These are phyloP conservation scores for Hiodon tergisus DNA, from an alignment of 2,113 vertebrate genomes.

Conservation along the genomic window DNA sequence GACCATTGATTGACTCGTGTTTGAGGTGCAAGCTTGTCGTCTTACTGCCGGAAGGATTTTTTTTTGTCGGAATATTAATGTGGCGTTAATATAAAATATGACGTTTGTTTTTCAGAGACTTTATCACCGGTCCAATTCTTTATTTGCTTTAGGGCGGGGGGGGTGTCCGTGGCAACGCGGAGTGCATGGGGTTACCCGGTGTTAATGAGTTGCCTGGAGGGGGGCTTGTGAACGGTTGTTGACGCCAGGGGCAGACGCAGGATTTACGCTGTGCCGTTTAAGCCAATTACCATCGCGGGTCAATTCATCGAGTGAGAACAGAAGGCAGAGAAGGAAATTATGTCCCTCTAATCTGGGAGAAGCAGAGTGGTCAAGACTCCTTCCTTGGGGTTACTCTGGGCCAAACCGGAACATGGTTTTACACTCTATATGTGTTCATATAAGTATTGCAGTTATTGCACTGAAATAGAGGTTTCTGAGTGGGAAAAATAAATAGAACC, in stretches of 20 bases:
- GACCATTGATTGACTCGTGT: too few relatives aligned
- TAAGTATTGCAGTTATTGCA: too few relatives aligned
- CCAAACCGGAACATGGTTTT: not conserved
- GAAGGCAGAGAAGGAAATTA: not conserved
- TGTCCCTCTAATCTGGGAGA: not conserved
- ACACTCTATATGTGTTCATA: too few relatives aligned
- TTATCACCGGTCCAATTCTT: not conserved
- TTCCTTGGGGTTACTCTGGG: not conserved
- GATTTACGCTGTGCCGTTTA: constrained; percentile 3
- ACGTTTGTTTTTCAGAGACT: not conserved
- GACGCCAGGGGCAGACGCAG: not conserved
- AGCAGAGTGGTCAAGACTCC: not conserved
- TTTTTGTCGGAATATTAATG: too few relatives aligned
- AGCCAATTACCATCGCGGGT: constrained; percentile 13
- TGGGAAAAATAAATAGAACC: too few relatives aligned
- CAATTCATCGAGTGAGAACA: not conserved
- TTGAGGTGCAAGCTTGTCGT: too few relatives aligned
- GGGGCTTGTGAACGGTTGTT: not conserved
- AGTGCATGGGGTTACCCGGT: not conserved
- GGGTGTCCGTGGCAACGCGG: not conserved
- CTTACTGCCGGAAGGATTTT: too few relatives aligned
- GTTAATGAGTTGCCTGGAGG: not conserved
- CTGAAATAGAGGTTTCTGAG: too few relatives aligned
- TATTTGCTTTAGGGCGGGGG: not conserved
- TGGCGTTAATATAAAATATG: too few relatives aligned